Base-by-base conservation (phyloP, 2,113 vertebrate species). In the Microcebus ravelobensis region DNA sequence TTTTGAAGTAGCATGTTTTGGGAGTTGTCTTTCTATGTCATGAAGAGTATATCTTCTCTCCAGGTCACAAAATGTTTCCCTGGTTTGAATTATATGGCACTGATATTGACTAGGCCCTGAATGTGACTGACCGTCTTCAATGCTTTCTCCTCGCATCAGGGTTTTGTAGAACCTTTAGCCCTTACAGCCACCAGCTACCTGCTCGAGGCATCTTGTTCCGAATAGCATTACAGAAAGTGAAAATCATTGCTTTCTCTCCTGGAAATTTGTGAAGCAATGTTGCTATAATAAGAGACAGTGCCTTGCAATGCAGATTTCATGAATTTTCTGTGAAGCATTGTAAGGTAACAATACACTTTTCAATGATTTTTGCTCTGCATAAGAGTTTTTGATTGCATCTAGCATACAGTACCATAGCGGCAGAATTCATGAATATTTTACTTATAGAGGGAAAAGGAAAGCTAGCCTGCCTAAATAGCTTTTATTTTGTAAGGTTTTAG, bases 401-500 rank as follows among this genome's bases (percentile, higher is more conserved):
- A 96, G 87, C 27, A 6, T n/a, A 87, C 55, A 87, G 71, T 65
- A 93, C n/a, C 68, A 73, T 52, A 96, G 42, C 34, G 65, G 50
- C 23, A 95, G 65, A 96, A 97, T 86, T 97, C 39, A 97, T 96
- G 21, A 97, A 97, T 98, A 94, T 96, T 97, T 98, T 89, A 97
- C 10, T 34, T n/a, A 85, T 1, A 91, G 23, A 95, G 70, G 87
- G 50, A 96, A 96, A 97, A 18, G 20, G 42, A 95, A 94, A 52
- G 34, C 36, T 91, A 50, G 29, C 80, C 57, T 86, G 59, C 42
- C 48, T 81, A 86, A 29, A 4, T 29, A 76, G 48, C n/a, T 93
- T 96, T 94, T 93, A 79, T 71, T 39, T 96, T 97, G 89, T 23
- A 96, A 95, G 85, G 1, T 6, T 70, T 39, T 6, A 5, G 90